Evolutionary conservation across 1,140 invertebrate species (phyloP), one percentile per base, ranked within the genome.

Genomic region (Dinothrombium tinctorium): DNA sequence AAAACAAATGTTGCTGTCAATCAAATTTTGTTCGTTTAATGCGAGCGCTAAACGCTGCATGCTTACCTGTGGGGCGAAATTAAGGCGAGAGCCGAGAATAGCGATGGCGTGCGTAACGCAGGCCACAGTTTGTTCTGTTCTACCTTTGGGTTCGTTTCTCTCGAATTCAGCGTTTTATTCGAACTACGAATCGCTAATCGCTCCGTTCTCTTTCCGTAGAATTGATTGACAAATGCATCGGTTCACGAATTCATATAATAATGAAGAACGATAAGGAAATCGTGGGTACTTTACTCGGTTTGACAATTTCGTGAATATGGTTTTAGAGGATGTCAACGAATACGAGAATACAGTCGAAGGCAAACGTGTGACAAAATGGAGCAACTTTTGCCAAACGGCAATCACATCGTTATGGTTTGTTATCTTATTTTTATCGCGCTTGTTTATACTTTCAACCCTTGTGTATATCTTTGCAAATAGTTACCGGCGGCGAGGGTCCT

Each of bases 251-350:
- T 54, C 94, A 98, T 54, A 95, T 99, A 20, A 92, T 99, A 29
- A 96, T 99, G 90, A 99, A 96, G 63, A 92, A 90, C 58, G 90
- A 99, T 54, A 96, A 94, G 61, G 92, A 99, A 69, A 89, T 99
- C 54, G 86, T 98, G 11, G 94, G 94, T 42, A 95, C 89, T 0
- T 59, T 99, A 15, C 64, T 86, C 44, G 94, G 94, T 7, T 99
- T 61, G 92, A 99, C 62, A 90, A 96, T 61, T 99, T 94, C 62
- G 94, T 99, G 12, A 99, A 90, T 59, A 89, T 90, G 82, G 65
- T 90, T 9, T 56, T 90, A 42, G 83, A 68, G 53, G 68, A 69
- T 56, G 67, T 69, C 2, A 63, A 61, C 40, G 68, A 69, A 53
- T 69, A 65, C 57, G 94, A 99, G 65, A 82, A 74, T 17, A 98